Conservation (phyloP, 2,888 invertebrate species). For the Pristionchus fissidentatus region DNA sequence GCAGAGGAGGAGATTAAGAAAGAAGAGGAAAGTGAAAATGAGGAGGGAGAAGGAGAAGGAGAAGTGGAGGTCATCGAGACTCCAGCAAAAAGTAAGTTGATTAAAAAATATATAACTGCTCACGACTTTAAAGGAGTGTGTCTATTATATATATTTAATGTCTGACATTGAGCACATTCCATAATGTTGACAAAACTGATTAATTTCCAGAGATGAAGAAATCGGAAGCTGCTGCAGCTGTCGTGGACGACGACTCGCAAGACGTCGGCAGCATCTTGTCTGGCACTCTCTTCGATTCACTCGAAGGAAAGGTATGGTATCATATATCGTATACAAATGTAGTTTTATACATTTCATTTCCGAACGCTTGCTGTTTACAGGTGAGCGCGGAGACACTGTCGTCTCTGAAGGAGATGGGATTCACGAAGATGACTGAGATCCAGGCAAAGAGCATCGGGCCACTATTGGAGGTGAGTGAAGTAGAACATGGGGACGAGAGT, state of each 20-base stretch:
- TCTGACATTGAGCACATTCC: not conserved
- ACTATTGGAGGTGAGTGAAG: constrained; percentile 85
- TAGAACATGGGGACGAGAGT: not conserved
- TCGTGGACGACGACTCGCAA: not conserved
- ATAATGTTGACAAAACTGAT: not conserved
- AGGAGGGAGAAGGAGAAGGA: constrained; percentile 73
- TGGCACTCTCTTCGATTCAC: constrained; percentile 64
- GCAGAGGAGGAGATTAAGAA: constrained; percentile 43
- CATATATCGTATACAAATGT: not conserved
- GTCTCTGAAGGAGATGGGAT: constrained; percentile 85
- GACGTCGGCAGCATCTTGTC: constrained; percentile 64
- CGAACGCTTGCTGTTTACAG: constrained; percentile 75
- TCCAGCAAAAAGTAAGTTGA: constrained; percentile 5
- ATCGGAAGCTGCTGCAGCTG: not conserved
- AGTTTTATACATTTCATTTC: not conserved
- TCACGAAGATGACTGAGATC: constrained; percentile 94
- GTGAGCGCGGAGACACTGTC: constrained; percentile 87
- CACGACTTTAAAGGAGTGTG: constrained; percentile 74
- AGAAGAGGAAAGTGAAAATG: constrained; percentile 51
- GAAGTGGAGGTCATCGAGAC: constrained; percentile 50
- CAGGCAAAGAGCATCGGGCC: constrained; percentile 90
- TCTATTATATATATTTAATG: not conserved
- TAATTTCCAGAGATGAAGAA: constrained; percentile 37
- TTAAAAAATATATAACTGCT: not conserved
- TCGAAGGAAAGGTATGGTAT: constrained; percentile 54